phyloP scores from a whole-genome alignment of 2,888 invertebrate genomes.

The Sepiola atlantica region DNA sequence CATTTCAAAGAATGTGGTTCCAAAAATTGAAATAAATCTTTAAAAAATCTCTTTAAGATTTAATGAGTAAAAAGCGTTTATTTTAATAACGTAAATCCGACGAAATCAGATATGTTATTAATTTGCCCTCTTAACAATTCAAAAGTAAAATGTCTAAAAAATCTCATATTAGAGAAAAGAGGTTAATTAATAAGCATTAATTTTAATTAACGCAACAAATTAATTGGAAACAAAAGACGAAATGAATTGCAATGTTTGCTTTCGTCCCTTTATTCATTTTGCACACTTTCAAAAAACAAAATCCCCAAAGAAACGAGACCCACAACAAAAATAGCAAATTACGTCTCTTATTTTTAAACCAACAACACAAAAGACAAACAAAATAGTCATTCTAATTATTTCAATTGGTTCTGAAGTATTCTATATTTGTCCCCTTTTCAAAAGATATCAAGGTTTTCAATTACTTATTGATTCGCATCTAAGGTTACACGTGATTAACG shows the following conservation, averaged over 20 bases:
- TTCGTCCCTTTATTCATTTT: not conserved
- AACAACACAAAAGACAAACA: no score
- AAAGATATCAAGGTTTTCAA: not conserved
- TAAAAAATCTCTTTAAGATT: no score
- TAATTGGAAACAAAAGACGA: not conserved
- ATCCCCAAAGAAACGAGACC: not conserved
- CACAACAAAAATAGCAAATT: not conserved
- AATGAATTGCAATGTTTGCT: not conserved
- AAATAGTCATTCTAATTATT: not conserved
- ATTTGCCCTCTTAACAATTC: not conserved
- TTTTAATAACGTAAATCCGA: no score
- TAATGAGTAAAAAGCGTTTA: no score
- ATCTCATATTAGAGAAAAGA: not conserved
- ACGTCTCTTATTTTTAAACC: not conserved
- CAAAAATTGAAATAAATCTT: no score
- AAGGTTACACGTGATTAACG: not conserved
- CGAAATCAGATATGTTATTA: not conserved
- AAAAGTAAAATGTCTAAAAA: not conserved
- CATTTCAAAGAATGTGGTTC: no score
- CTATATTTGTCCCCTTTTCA: not conserved
- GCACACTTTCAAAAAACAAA: not conserved
- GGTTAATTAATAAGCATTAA: not conserved
- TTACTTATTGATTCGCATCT: not conserved
- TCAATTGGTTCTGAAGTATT: not conserved
- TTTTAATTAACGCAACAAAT: not conserved